phyloP scores from a whole-genome alignment of 2,113 vertebrate genomes.

The Amblyopsis rosae region DNA sequence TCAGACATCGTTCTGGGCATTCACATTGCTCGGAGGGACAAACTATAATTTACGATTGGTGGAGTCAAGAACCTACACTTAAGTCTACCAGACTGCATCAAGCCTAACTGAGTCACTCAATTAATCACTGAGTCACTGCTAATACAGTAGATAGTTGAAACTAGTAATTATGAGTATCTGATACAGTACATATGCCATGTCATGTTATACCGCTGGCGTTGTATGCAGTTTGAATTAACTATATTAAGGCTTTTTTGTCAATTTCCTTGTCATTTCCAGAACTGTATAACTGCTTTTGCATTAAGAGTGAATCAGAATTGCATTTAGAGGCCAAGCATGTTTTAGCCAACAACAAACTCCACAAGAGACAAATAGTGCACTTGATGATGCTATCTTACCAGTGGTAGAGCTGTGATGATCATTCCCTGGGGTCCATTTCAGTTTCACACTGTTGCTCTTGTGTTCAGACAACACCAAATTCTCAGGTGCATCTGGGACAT shows the following conservation, averaged over 20 bases:
- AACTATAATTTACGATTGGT: conserved; percentile 43
- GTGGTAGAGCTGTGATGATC: conserved; percentile 86
- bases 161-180: no score
- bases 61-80: conserved; percentile 49
- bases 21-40: conserved; percentile 28
- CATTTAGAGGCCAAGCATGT: no score
- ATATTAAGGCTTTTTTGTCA: not conserved
- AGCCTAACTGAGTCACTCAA: conserved; percentile 26
- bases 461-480: conserved; percentile 83
- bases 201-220: not conserved
- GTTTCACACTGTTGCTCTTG: conserved; percentile 82
- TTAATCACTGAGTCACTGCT: conserved; percentile 7
- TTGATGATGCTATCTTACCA: conserved; percentile 72
- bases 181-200: conserved; percentile 1
- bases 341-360: no score
- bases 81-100: conserved; percentile 33
- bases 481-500: conserved; percentile 86
- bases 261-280: no score
- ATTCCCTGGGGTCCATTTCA: conserved; percentile 87
- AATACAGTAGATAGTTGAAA: no score
- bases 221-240: not conserved
- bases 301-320: no score
- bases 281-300: no score
- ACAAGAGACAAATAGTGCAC: conserved; percentile 1
- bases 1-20: conserved; percentile 38